Percentiles rank a stretch among this genome's conserved stretches.
Conservation (phyloP, 2,113 vertebrate genomes). For the Otis tarda region DNA sequence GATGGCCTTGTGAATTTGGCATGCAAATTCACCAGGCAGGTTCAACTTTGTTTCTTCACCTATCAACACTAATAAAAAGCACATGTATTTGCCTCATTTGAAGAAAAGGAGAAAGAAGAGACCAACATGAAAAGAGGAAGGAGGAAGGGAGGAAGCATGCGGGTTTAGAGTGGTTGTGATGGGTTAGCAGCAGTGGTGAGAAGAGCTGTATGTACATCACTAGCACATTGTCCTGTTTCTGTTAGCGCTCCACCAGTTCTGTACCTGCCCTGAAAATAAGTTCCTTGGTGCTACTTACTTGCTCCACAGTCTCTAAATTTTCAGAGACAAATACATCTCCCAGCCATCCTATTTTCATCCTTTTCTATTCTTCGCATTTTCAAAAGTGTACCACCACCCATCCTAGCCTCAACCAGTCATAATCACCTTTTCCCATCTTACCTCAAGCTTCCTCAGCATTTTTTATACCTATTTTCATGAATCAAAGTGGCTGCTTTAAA, state of each 20-base stretch:
- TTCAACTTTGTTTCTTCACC: neutral
- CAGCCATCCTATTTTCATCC: neutral
- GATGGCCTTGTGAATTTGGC: neutral
- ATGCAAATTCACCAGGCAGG: neutral
- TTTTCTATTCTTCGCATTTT: neutral
- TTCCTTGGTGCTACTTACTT: neutral
- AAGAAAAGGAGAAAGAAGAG: neutral
- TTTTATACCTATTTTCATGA: neutral
- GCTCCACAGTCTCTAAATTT: neutral
- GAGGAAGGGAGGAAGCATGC: neutral
- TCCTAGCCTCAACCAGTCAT: neutral
- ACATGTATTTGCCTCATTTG: neutral
- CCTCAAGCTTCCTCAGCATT: neutral
- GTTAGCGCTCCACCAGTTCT: neutral
- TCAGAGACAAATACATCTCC: neutral
- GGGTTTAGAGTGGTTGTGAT: neutral
- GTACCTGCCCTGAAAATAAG: neutral
- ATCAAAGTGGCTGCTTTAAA: neutral
- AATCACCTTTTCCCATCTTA: neutral
- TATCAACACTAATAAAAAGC: neutral
- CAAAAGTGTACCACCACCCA: neutral
- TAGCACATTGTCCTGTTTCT: neutral
- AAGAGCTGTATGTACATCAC: neutral
- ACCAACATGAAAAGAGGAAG: neutral
- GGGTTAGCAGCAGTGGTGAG: neutral